Conservation (phyloP, 2,797 vertebrate genomes). For the Sciurus carolinensis region DNA sequence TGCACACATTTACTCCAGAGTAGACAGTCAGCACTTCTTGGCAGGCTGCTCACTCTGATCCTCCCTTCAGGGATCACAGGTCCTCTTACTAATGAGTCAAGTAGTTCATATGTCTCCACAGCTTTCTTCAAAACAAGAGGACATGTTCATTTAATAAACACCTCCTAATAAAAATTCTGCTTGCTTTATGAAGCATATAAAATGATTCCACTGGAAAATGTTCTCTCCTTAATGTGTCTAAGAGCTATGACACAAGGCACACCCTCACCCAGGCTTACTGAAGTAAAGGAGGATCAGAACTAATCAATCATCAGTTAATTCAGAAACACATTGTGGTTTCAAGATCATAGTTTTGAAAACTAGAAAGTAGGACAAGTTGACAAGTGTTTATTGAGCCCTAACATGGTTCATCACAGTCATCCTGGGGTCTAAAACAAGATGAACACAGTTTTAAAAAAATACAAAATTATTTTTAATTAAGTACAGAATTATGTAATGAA, state of each 20-base stretch:
- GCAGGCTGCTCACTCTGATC: not conserved
- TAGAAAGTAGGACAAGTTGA: not conserved
- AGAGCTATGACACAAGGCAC: not conserved
- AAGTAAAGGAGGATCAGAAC: not conserved
- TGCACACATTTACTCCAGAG: conserved; percentile 9
- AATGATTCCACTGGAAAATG: conserved; percentile 32
- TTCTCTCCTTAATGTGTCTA: conserved; percentile 9
- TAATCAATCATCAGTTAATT: not conserved
- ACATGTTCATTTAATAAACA: conserved; percentile 78
- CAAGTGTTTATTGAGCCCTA: not conserved
- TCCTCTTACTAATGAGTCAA: conserved; percentile 26
- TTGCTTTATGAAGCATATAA: conserved; percentile 35
- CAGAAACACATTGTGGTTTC: conserved; percentile 15
- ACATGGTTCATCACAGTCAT: not conserved
- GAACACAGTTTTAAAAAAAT: not conserved
- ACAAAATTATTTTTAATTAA: not conserved
- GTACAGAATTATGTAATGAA: not conserved
- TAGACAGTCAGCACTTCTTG: not conserved
- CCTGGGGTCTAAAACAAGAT: not conserved
- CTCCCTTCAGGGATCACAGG: not conserved
- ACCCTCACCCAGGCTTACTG: not conserved
- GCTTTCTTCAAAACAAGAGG: conserved; percentile 67
- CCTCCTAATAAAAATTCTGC: conserved; percentile 56
- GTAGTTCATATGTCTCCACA: conserved; percentile 1
- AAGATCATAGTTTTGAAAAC: conserved; percentile 41